Evolutionary conservation across 2,888 invertebrate genomes (phyloP).

Genomic region (Drosophila kambysellisi): DNA sequence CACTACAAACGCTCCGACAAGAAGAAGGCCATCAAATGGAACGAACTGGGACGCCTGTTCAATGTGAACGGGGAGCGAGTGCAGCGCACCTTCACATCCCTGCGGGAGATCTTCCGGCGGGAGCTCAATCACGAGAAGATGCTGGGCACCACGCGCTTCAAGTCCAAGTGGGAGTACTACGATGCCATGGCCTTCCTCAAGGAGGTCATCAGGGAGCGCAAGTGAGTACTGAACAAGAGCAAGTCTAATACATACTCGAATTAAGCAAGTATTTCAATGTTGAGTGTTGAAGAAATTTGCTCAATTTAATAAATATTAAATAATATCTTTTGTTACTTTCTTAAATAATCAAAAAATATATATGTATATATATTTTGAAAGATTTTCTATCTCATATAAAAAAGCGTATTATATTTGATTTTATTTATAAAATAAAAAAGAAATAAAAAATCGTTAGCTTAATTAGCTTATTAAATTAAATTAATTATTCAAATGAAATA

Average conservation of each 20-base stretch:
- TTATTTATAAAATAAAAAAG: background rate
- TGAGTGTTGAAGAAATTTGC: background rate
- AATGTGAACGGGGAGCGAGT: slow-evolving; percentile 83
- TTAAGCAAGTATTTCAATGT: background rate
- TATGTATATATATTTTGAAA: too few relatives aligned
- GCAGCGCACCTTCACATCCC: slow-evolving; percentile 83
- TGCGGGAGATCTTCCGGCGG: slow-evolving; percentile 83
- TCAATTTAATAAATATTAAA: too few relatives aligned
- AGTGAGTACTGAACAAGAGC: slow-evolving; percentile 64
- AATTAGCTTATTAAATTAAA: background rate
- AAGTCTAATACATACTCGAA: background rate
- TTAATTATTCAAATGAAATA: background rate
- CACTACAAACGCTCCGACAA: slow-evolving; percentile 84
- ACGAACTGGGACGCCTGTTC: slow-evolving; percentile 82
- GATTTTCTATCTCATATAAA: background rate
- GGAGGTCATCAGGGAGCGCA: slow-evolving; percentile 83
- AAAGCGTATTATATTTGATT: background rate
- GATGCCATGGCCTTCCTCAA: slow-evolving; percentile 83
- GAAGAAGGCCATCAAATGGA: slow-evolving; percentile 84
- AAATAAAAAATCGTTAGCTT: background rate
- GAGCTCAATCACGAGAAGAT: slow-evolving; percentile 83
- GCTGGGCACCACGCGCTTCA: slow-evolving; percentile 80
- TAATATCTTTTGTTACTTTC: too few relatives aligned
- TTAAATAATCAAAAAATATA: background rate
- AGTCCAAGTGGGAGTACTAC: slow-evolving; percentile 84